A percentile compares a stretch with the other conserved stretches of the same genome.
Evolutionary conservation across 2,113 vertebrate genomes (phyloP).

Genomic region (Melanerpes formicivorus): DNA sequence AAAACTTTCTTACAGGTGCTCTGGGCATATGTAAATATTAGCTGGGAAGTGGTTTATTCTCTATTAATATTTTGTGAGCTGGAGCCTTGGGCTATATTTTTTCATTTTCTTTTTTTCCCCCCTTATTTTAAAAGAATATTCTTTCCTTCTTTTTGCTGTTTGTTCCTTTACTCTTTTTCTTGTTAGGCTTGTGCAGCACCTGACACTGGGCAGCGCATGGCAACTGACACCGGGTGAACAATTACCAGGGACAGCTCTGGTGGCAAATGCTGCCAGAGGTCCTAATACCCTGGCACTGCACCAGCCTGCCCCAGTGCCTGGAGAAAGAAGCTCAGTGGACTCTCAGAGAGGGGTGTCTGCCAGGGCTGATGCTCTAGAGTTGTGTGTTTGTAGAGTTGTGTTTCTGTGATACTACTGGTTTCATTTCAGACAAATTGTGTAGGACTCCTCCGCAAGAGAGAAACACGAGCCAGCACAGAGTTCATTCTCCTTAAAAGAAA

Average conservation of each 20-base stretch:
- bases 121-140: too few relatives aligned
- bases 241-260: conserved; percentile 1
- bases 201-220: fast-evolving
- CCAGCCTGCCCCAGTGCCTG: neutral
- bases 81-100: neutral
- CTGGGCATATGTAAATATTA: neutral
- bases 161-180: neutral
- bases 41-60: neutral
- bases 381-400: neutral
- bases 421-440: neutral
- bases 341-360: neutral
- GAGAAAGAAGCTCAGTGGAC: neutral
- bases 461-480: fast-evolving
- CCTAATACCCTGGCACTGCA: neutral
- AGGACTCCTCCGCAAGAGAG: neutral
- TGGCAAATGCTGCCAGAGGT: fast-evolving
- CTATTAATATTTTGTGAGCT: neutral
- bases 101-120: too few relatives aligned
- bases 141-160: neutral
- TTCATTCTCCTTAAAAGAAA: neutral
- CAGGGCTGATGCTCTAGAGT: neutral
- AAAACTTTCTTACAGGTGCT: neutral
- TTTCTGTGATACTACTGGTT: neutral
- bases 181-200: neutral
- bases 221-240: fast-evolving